A percentile compares a stretch with the other conserved stretches of the same genome.
phyloP scores from a whole-genome alignment of 2,113 vertebrate species.

The Polypterus bichir region DNA sequence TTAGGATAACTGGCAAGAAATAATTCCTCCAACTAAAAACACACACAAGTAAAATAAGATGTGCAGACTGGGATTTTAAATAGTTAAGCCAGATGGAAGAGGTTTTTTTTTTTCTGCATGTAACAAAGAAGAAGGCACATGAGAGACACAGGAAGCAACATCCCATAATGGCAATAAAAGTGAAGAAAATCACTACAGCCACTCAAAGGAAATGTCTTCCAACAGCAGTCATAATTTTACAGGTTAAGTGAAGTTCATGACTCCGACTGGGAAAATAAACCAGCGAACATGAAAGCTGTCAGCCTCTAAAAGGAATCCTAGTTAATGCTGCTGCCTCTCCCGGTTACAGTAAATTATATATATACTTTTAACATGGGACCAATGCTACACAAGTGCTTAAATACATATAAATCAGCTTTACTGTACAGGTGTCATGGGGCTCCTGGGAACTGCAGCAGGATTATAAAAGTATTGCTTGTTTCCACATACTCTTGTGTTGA shows the following conservation, averaged over 20 bases:
- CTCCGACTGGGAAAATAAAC: constrained; percentile 13
- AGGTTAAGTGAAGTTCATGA: constrained; percentile 1
- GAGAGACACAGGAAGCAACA: constrained; percentile 9
- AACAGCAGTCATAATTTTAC: constrained; percentile 7
- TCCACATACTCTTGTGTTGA: constrained; percentile 1
- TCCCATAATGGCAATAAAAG: neutral
- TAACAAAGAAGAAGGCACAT: constrained; percentile 8
- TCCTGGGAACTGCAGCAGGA: constrained; percentile 5
- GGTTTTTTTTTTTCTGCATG: neutral
- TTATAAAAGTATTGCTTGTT: constrained; percentile 6
- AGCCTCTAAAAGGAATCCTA: constrained; percentile 8
- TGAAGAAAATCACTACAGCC: constrained; percentile 9
- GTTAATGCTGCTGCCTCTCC: constrained; percentile 1
- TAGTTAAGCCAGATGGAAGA: neutral
- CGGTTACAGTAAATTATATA: constrained; percentile 13
- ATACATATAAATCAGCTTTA: constrained; percentile 16
- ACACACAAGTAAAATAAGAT: neutral
- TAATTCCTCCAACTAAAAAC: neutral
- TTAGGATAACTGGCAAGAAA: neutral
- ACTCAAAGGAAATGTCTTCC: constrained; percentile 13
- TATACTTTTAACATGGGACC: constrained; percentile 1
- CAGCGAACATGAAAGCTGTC: constrained; percentile 3
- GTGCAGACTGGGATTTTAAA: neutral
- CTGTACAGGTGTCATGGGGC: constrained; percentile 8
- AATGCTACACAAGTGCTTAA: constrained; percentile 2